Percentiles rank a stretch among this genome's conserved stretches.
phyloP scores from a whole-genome alignment of 1,140 invertebrate species.

The Anoplophora glabripennis region DNA sequence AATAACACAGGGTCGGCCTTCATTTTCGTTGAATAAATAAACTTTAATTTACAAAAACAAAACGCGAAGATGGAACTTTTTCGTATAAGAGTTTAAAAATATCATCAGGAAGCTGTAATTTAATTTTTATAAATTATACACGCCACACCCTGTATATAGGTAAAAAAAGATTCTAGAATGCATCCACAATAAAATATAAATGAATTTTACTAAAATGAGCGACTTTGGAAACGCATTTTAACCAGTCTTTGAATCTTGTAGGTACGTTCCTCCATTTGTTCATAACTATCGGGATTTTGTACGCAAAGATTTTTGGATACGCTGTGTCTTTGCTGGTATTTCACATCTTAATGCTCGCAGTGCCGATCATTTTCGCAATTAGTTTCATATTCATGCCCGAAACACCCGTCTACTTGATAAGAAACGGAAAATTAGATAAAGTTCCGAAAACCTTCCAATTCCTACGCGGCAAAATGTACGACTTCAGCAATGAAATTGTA shows the following conservation, averaged over 20 bases:
- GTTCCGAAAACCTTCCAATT: slow-evolving; percentile 63
- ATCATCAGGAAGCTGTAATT: too few species aligned
- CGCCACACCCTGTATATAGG: too few species aligned
- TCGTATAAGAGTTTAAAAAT: too few species aligned
- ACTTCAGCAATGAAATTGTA: slow-evolving; percentile 59
- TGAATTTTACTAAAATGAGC: too few species aligned
- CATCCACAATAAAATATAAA: too few species aligned
- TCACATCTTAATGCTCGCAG: slow-evolving; percentile 55
- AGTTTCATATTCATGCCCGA: slow-evolving; percentile 69
- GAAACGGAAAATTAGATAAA: slow-evolving; percentile 58
- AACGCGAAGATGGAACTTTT: too few species aligned
- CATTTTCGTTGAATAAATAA: too few species aligned
- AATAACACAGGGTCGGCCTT: too few species aligned
- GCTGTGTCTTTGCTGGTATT: slow-evolving; percentile 47
- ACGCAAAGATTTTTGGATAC: slow-evolving; percentile 57
- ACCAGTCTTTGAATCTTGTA: slow-evolving; percentile 2
- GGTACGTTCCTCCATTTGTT: slow-evolving; percentile 67
- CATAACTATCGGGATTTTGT: slow-evolving; percentile 63
- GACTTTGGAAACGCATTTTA: too few species aligned
- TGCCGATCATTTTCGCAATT: slow-evolving; percentile 59
- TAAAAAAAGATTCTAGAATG: too few species aligned
- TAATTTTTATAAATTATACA: too few species aligned
- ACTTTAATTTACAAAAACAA: too few species aligned
- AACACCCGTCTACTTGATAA: slow-evolving; percentile 57
- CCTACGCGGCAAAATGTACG: slow-evolving; percentile 66